Evolutionary conservation across 2,113 vertebrate species (phyloP).

Genomic region (Cyrtonyx montezumae): DNA sequence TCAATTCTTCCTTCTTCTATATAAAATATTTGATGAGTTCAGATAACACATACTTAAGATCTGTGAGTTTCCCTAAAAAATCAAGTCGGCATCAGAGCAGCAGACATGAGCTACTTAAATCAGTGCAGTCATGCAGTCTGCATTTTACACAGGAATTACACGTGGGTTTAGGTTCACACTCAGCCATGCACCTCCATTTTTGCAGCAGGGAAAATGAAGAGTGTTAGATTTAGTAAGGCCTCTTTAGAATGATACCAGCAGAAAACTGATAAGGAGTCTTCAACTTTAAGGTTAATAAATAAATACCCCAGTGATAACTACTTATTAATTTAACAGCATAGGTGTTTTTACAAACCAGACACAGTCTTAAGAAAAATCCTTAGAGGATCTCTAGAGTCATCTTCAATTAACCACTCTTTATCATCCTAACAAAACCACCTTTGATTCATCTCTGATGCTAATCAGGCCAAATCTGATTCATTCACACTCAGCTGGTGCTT

Average conservation of each 20-base stretch:
- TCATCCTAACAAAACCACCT: conserved; percentile 43
- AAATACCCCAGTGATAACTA: neutral
- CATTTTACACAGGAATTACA: accelerated
- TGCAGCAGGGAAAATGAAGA: neutral
- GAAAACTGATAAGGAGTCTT: neutral
- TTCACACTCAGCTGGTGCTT: conserved; percentile 58
- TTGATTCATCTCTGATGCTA: conserved; percentile 60
- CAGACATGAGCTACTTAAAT: neutral
- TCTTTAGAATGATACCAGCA: neutral
- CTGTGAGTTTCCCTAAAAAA: neutral
- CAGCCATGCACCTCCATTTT: neutral
- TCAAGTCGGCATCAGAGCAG: neutral
- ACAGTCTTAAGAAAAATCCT: conserved; percentile 12
- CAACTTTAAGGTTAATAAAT: neutral
- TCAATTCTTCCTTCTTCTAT: neutral
- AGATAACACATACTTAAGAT: neutral
- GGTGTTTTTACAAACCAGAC: conserved; percentile 1
- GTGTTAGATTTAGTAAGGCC: neutral
- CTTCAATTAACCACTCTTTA: conserved; percentile 51
- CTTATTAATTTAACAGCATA: neutral
- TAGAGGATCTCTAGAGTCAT: conserved; percentile 41
- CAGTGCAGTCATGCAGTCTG: neutral
- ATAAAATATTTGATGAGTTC: neutral
- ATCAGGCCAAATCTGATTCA: conserved; percentile 59
- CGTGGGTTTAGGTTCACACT: neutral